phyloP scores from a whole-genome alignment of 2,888 invertebrate species.

The Gasteruption jaculator region DNA sequence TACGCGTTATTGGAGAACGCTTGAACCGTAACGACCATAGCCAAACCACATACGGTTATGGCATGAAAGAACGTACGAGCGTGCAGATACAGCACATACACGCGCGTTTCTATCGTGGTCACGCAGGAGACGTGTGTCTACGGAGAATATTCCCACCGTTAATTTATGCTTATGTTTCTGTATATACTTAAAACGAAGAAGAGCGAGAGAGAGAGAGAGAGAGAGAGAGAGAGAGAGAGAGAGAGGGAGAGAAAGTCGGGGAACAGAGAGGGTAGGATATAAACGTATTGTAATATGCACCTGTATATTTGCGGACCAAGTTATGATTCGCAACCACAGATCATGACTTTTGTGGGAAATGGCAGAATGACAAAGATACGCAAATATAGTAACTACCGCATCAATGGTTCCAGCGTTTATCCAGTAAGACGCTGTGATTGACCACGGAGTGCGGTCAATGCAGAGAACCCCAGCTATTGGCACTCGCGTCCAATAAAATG shows the following conservation, averaged over 20 bases:
- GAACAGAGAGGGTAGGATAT: too few species aligned
- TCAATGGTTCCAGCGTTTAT: too few species aligned
- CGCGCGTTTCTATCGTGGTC: conserved; percentile 8
- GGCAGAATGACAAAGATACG: too few species aligned
- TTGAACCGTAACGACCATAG: conserved; percentile 43
- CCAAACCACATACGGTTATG: conserved; percentile 44
- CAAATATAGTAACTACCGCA: too few species aligned
- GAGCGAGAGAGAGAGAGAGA: conserved; percentile 14
- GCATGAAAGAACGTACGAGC: conserved; percentile 37
- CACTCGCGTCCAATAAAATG: too few species aligned
- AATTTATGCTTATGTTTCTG: too few species aligned
- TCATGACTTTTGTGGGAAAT: conserved; percentile 52
- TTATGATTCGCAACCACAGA: conserved; percentile 50
- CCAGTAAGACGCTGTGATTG: too few species aligned
- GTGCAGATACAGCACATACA: conserved; percentile 16
- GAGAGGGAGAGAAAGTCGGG: neutral
- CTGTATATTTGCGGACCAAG: conserved; percentile 34
- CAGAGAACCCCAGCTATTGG: too few species aligned
- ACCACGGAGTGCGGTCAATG: too few species aligned
- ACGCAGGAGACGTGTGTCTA: conserved; percentile 9
- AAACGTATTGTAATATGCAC: too few species aligned
- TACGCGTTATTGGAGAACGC: conserved; percentile 44
- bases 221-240: conserved; percentile 12
- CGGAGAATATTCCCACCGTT: conserved; percentile 43
- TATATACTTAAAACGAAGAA: too few species aligned